These are phyloP conservation scores for Euglossa dilemma DNA, from an alignment of 1,140 invertebrate species.

Conservation along the genomic window DNA sequence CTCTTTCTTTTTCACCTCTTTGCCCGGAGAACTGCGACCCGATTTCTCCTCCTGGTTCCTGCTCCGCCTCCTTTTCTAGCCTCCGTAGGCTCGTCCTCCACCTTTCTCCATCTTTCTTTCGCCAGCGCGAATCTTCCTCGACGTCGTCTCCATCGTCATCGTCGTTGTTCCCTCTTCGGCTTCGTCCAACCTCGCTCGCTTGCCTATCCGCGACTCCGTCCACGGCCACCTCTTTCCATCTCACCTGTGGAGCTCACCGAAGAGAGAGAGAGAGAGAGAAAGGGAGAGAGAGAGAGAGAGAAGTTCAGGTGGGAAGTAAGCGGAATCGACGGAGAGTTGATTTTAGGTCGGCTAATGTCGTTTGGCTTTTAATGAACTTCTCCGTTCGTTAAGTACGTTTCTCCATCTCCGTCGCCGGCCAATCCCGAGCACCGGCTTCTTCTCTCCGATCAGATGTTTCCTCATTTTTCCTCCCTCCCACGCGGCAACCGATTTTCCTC, in stretches of 20 bases:
- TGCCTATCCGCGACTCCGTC: neutral
- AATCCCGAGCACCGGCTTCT: slow-evolving; percentile 39
- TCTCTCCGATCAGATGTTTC: neutral
- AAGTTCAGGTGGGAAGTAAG: slow-evolving; percentile 50
- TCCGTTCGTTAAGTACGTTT: slow-evolving; percentile 82
- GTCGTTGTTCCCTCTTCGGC: neutral
- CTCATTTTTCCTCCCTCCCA: neutral
- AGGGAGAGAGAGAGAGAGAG: neutral
- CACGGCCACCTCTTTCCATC: slow-evolving; percentile 36
- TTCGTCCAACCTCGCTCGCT: slow-evolving; percentile 22
- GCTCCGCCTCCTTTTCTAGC: slow-evolving; percentile 53
- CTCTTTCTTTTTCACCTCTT: slow-evolving; percentile 60
- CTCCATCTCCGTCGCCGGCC: slow-evolving; percentile 76
- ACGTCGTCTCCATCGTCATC: neutral
- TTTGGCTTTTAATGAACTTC: slow-evolving; percentile 83
- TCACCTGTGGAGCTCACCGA: slow-evolving; percentile 55
- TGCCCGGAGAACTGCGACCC: slow-evolving; percentile 60
- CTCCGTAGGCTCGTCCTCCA: slow-evolving; percentile 23
- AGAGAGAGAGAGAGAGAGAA: no score
- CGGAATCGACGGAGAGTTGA: slow-evolving; percentile 76
- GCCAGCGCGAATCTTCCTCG: neutral
- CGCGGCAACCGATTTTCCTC: no score
- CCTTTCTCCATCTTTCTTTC: slow-evolving; percentile 6
- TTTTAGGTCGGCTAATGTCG: slow-evolving; percentile 82
- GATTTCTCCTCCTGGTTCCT: slow-evolving; percentile 64